These are phyloP conservation scores for Melierax canorus DNA, from an alignment of 2,113 vertebrate genomes.

Conservation along the genomic window DNA sequence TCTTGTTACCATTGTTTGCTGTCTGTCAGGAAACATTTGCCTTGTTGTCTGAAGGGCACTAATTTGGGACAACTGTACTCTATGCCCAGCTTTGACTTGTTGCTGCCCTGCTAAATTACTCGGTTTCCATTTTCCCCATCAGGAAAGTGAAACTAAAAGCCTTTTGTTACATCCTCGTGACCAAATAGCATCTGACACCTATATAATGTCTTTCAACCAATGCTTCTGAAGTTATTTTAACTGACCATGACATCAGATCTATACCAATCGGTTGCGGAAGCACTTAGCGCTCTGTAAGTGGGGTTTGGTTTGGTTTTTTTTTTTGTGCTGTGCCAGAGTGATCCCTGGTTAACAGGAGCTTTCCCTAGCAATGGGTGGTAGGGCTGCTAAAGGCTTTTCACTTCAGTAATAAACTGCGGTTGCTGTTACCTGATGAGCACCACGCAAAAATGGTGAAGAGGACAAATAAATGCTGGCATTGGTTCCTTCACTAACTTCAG, in stretches of 20 bases:
- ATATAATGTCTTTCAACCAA: not conserved
- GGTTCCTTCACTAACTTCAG: not conserved
- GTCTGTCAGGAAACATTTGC: not conserved
- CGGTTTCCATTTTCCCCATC: constrained; percentile 8
- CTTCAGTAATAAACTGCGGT: accelerated
- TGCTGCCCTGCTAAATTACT: not conserved
- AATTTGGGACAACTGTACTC: not conserved
- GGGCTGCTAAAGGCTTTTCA: not conserved
- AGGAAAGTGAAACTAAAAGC: constrained; percentile 26
- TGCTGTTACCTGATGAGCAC: not conserved
- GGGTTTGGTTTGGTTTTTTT: not conserved
- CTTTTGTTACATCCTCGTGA: not conserved
- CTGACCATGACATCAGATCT: not conserved
- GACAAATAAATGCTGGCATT: accelerated
- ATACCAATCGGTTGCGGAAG: not conserved
- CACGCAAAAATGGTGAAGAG: not conserved
- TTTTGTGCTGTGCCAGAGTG: not conserved
- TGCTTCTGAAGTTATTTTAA: not conserved
- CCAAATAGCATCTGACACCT: not conserved
- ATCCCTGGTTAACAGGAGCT: not conserved
- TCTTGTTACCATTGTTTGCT: not conserved
- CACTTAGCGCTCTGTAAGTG: not conserved
- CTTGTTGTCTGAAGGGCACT: not conserved
- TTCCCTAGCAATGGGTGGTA: not conserved
- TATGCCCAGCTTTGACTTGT: not conserved